Conservation (phyloP, 1,140 invertebrate species). For the Sesamia nonagrioides region DNA sequence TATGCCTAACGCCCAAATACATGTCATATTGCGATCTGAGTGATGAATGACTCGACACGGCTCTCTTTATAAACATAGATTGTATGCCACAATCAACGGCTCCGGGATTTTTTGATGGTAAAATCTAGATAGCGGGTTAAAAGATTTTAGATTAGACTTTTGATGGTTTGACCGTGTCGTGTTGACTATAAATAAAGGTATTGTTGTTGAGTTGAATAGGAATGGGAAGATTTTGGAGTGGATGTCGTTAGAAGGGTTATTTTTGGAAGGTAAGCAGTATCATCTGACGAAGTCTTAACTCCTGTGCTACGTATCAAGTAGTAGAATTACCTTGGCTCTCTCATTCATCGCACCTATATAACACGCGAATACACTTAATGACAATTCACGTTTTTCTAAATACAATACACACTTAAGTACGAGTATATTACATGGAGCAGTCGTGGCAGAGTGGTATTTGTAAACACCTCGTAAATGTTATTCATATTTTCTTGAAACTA, state of each 20-base stretch:
- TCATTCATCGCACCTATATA: no score
- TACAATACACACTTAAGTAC: no score
- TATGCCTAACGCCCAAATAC: conserved; percentile 15
- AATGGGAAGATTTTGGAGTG: neutral
- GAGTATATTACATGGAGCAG: no score
- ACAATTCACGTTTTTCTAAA: no score
- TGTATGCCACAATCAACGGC: conserved; percentile 17
- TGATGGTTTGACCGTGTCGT: conserved; percentile 21
- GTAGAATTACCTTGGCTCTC: no score
- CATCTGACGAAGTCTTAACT: neutral
- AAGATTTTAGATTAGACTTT: conserved; percentile 34
- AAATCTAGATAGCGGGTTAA: conserved; percentile 39
- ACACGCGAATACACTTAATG: no score
- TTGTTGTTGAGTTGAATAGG: neutral
- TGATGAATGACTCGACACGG: conserved; percentile 19
- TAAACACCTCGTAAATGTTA: no score
- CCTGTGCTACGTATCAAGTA: neutral
- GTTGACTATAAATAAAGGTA: neutral
- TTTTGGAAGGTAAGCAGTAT: neutral
- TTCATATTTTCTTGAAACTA: no score
- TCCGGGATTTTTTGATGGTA: conserved; percentile 22
- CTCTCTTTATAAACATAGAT: conserved; percentile 28
- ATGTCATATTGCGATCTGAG: conserved; percentile 39
- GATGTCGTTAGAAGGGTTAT: neutral
- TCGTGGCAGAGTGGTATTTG: no score